Base-by-base conservation (phyloP, 35 echinoderm and acorn worm species). In the Ophioderma brevispina region DNA sequence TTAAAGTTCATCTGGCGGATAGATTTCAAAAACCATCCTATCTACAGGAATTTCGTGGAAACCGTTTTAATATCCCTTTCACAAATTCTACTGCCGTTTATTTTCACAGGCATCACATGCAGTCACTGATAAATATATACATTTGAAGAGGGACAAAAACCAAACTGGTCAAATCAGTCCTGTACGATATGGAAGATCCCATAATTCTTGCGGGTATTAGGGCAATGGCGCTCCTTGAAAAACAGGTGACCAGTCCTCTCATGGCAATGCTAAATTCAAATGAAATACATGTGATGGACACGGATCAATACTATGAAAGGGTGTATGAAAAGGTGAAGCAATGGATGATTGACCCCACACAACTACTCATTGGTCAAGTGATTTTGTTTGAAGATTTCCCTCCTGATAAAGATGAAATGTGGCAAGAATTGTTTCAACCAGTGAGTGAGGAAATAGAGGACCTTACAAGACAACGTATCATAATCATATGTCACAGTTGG, bases 201-300 rank as follows among this genome's bases (percentile, higher is more conserved):
- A 88, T 88, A 2, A 79, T 88, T 21, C 36, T 79, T 23, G 86
- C 86, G 23, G 86, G 86, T 33, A 88, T 78, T 1, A 35, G 86
- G 28, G 86, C 86, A 25, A 88, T 88, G 86, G 86, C 75, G 17
- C 37, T 88, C 14, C 31, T 88, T 41, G 25, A 25, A 32, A 34
- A 88, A 43, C 86, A 88, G 31, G 35, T 88, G 43, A 30, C 86
- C 13, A 79, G 36, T 14, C 75, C 86, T 13, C 38, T 88, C 14
- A n/a, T n/a, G n/a, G n/a, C n/a, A n/a, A 88, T 88, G 86, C 79
- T 49, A 88, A 76, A 34, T 88, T 1, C 75, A 88, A 33, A 88
- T 70, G n/a, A 31, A 75, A 32, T 86, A 0, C 84, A 86, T 35
- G 36, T 80, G 1, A 70, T 86, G 55, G 84, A 86, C 55, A 86